These are phyloP conservation scores for Heliconius hewitsoni DNA, from an alignment of 1,140 invertebrate species.

Conservation along the genomic window DNA sequence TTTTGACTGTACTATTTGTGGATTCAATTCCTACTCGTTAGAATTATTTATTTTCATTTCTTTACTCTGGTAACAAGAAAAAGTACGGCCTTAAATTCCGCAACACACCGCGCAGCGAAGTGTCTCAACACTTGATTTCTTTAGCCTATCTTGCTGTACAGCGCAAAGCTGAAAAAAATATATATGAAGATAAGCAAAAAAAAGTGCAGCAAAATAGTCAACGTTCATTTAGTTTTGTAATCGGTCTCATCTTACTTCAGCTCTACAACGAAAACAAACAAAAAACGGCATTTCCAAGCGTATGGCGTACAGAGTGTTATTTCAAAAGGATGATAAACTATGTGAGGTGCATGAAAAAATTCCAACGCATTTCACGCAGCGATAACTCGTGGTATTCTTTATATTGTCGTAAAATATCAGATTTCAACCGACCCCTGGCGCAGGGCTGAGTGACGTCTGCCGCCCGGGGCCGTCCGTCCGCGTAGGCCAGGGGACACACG, in stretches of 20 bases:
- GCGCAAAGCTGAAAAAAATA: background rate
- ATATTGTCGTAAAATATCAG: slow-evolving; percentile 29
- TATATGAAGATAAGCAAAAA: background rate
- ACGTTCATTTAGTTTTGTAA: background rate
- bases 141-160: background rate
- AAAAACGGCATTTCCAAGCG: background rate
- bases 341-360: background rate
- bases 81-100: background rate
- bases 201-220: background rate
- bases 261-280: background rate
- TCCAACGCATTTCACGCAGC: background rate
- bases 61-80: background rate
- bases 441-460: slow-evolving; percentile 13
- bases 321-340: background rate
- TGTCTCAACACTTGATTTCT: background rate
- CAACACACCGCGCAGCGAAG: background rate
- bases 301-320: background rate
- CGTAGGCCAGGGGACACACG: background rate
- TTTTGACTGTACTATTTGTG: too few relatives aligned
- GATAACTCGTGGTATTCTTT: slow-evolving; percentile 11
- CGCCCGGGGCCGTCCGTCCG: slow-evolving; percentile 5
- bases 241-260: background rate
- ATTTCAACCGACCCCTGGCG: slow-evolving; percentile 16
- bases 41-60: background rate
- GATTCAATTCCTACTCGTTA: background rate